Conservation (phyloP, 2,113 vertebrate species). For the Corydoras sp. region DNA sequence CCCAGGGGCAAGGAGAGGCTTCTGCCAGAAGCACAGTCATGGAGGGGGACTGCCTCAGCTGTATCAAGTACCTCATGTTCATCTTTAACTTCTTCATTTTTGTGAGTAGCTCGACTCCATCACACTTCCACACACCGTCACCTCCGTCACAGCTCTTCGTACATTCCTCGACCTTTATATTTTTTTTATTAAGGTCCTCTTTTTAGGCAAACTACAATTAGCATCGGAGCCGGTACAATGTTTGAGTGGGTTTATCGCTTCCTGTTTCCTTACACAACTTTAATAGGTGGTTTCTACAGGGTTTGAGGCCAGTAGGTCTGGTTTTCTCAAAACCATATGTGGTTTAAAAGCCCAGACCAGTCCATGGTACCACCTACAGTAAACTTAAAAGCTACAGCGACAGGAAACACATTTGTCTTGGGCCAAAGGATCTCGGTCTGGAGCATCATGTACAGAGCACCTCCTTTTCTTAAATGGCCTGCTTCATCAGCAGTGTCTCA, state of each 20-base stretch:
- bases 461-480: slow-evolving; percentile 2
- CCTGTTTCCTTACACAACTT: slow-evolving; percentile 15
- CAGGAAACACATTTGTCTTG: slow-evolving; percentile 19
- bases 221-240: neutral
- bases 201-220: neutral
- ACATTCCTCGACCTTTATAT: no score
- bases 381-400: slow-evolving; percentile 9
- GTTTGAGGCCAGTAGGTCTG: slow-evolving; percentile 3
- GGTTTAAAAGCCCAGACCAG: slow-evolving; percentile 28
- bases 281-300: slow-evolving; percentile 4
- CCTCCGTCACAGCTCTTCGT: no score
- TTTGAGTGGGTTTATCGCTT: slow-evolving; percentile 9
- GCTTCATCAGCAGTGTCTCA: no score
- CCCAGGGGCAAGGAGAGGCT: slow-evolving; percentile 60
- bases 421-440: slow-evolving; percentile 12
- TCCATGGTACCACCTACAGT: slow-evolving; percentile 22
- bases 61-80: slow-evolving; percentile 92
- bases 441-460: neutral
- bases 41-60: slow-evolving; percentile 89
- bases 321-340: slow-evolving; percentile 20
- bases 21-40: slow-evolving; percentile 58
- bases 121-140: neutral
- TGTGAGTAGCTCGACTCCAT: slow-evolving; percentile 26
- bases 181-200: neutral
- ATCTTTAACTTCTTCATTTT: slow-evolving; percentile 90